phyloP scores from a whole-genome alignment of 2,888 invertebrate genomes.

The Elmis aenea region DNA sequence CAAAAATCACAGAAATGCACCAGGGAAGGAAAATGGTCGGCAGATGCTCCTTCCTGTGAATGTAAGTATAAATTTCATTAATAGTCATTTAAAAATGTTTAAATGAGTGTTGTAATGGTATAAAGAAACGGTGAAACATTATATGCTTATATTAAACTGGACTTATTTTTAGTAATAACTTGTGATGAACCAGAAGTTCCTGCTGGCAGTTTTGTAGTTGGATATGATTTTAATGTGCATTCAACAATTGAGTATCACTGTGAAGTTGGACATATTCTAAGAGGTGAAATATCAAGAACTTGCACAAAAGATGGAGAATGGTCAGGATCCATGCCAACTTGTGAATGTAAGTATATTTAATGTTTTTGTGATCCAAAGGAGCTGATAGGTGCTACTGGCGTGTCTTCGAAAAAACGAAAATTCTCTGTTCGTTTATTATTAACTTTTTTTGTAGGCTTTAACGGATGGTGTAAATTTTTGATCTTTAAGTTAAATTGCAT shows the following conservation, averaged over 20 bases:
- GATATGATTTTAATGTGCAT: conserved; percentile 84
- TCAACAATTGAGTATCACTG: conserved; percentile 85
- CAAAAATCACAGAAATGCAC: conserved; percentile 67
- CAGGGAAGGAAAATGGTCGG: conserved; percentile 82
- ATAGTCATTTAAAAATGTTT: too few species aligned
- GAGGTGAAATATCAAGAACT: conserved; percentile 64
- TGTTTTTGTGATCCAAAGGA: too few species aligned
- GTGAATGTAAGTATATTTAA: conserved; percentile 67
- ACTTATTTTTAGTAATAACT: conserved; percentile 62
- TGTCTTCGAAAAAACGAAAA: too few species aligned
- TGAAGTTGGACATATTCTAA: conserved; percentile 75
- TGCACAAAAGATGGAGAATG: conserved; percentile 78
- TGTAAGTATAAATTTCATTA: conserved; percentile 53
- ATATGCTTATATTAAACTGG: too few species aligned
- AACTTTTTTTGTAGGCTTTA: too few species aligned
- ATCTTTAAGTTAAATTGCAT: too few species aligned
- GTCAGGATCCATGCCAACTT: conserved; percentile 75
- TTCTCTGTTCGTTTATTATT: too few species aligned
- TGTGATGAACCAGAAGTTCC: conserved; percentile 85
- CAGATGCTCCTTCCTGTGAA: conserved; percentile 81
- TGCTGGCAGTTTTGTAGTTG: conserved; percentile 79
- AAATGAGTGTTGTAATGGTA: too few species aligned
- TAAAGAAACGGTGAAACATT: too few species aligned
- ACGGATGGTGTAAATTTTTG: too few species aligned
- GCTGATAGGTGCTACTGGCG: too few species aligned